A percentile compares a stretch with the other conserved stretches of the same genome.
These are phyloP conservation scores for Cryptus viduatorius DNA, from an alignment of 2,888 invertebrate species.

Conservation along the genomic window DNA sequence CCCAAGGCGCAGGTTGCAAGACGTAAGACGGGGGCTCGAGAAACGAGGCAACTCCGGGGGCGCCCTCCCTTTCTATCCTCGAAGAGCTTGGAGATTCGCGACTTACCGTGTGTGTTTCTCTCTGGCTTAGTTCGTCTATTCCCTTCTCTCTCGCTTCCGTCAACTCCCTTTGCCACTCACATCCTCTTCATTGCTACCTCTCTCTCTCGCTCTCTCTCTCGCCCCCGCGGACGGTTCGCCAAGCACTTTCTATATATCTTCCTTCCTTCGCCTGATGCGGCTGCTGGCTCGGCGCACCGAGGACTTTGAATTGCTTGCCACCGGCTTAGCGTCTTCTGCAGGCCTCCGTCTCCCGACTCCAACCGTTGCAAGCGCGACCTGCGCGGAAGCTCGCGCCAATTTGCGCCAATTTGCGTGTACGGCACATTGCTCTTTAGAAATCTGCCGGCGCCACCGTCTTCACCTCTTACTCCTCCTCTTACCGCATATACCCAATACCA, in stretches of 20 bases:
- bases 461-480: conserved; percentile 54
- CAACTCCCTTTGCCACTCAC: conserved; percentile 62
- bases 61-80: conserved; percentile 53
- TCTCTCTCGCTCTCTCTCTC: conserved; percentile 52
- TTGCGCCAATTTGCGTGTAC: conserved; percentile 83
- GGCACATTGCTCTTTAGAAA: conserved; percentile 81
- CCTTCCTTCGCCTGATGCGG: conserved; percentile 60
- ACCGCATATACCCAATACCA: conserved; percentile 56
- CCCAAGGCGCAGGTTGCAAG: conserved; percentile 79
- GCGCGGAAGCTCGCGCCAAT: conserved; percentile 82
- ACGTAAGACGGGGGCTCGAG: conserved; percentile 80
- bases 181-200: conserved; percentile 63
- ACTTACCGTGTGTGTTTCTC: conserved; percentile 61
- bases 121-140: conserved; percentile 62
- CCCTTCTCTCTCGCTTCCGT: conserved; percentile 66
- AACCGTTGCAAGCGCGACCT: conserved; percentile 72
- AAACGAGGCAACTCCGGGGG: conserved; percentile 70
- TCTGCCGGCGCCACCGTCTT: conserved; percentile 74
- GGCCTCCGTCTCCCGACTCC: conserved; percentile 64
- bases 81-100: conserved; percentile 51
- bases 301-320: conserved; percentile 84
- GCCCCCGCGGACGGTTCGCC: conserved; percentile 35
- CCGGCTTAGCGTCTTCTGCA: conserved; percentile 83
- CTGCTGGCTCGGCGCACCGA: conserved; percentile 78
- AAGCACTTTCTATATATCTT: conserved; percentile 50